phyloP scores from a whole-genome alignment of 2,113 vertebrate species.

The Porphyrio hochstetteri region DNA sequence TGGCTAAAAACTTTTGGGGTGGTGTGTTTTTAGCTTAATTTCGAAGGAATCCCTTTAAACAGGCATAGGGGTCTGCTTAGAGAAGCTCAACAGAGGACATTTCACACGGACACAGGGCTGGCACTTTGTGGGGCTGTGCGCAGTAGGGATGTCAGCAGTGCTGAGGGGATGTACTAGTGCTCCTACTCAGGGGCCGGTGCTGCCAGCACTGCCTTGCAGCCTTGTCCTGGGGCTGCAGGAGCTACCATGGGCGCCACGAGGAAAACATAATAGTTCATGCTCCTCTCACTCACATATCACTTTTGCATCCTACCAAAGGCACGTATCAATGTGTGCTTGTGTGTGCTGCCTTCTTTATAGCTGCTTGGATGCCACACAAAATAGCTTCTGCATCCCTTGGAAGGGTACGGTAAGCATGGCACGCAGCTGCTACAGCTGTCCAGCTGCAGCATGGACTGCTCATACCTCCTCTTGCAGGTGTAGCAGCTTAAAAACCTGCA shows the following conservation, averaged over 20 bases:
- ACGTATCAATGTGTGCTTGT: accelerated
- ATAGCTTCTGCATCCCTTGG: neutral
- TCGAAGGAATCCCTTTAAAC: neutral
- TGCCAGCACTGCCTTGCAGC: neutral
- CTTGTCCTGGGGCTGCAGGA: neutral
- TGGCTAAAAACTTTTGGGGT: neutral
- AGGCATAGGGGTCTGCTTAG: accelerated
- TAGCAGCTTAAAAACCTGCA: neutral
- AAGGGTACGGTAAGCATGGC: accelerated
- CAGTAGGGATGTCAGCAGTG: neutral
- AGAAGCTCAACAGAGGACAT: neutral
- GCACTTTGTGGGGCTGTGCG: accelerated
- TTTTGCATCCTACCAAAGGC: neutral
- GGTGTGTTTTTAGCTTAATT: neutral
- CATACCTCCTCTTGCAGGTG: neutral
- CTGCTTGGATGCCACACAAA: neutral
- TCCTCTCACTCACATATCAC: accelerated
- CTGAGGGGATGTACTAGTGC: neutral
- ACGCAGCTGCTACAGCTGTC: neutral
- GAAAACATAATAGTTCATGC: accelerated
- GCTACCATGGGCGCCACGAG: accelerated
- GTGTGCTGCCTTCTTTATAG: neutral
- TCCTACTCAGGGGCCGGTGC: neutral
- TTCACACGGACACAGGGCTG: accelerated
- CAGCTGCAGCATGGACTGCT: neutral